Base-by-base conservation (phyloP, 2,113 vertebrate species). In the Grammomys surdaster region DNA sequence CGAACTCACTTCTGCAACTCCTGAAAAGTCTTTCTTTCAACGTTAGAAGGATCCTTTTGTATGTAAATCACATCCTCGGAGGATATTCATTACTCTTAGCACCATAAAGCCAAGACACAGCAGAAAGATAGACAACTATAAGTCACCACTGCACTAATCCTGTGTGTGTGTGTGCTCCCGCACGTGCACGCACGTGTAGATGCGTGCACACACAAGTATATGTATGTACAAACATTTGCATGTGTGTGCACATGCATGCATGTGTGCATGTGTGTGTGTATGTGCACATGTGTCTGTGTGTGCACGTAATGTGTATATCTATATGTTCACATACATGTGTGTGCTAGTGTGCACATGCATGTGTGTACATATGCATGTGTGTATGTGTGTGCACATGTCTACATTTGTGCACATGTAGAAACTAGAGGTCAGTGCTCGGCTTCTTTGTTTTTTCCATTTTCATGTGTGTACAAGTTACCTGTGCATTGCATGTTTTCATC, bases 1-100 rank as follows among this genome's bases (percentile, higher is more conserved):
- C 70, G 51, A 84, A 81, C 40, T 46, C 10, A 40, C 58, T 65
- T 19, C 43, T 96, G 33, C 31, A 77, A 76, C 56, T 43, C 31
- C 5, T 7, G 8, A 56, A 89, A 13, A 72, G 13, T 90, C 28
- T 89, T 60, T 89, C 28, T 31, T 81, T 82, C 56, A 56, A 22
- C 43, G 22, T 12, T 76, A 46, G 58, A 92, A 95, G 70, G 78
- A 70, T 65, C 48, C 67, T 90, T 94, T 85, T 40, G 87, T 72
- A 56, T 87, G 51, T 81, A 70, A 92, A 65, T 92, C 28, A 92
- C 36, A 82, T 63, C n/a, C 75, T 40, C 54, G 56, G 77, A 93
- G 26, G n/a, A 84, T 88, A 72, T 26, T 87, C 65, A 43, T 81
- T 76, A 16, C 40, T 80, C 48, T 67, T 48, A 22, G 60, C 60